Conservation (phyloP, 2,113 vertebrate genomes). For the Nibea coibor region DNA sequence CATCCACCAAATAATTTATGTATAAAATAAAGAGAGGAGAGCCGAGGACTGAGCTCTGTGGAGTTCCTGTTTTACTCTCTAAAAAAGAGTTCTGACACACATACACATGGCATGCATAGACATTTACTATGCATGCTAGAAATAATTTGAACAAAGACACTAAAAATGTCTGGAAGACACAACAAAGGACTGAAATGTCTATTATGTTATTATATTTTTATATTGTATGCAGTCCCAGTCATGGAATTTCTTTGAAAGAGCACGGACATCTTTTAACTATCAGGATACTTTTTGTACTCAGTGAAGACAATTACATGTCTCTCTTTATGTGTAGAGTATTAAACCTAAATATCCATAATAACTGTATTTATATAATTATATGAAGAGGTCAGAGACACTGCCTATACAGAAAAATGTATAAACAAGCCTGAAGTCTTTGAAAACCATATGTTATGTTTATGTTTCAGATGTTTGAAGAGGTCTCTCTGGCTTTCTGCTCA, state of each 20-base stretch:
- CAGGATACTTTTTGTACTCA: not conserved
- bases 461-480: constrained; percentile 12
- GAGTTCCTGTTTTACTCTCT: not conserved
- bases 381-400: not conserved
- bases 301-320: no score
- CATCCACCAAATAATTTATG: not conserved
- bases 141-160: not conserved
- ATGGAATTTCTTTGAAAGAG: not conserved
- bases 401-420: no score
- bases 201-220: no score
- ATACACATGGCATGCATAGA: not conserved
- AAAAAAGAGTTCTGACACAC: not conserved
- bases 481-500: not conserved
- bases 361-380: not conserved
- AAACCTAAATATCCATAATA: not conserved
- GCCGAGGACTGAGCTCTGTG: not conserved
- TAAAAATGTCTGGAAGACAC: no score
- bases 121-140: not conserved
- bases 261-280: not conserved
- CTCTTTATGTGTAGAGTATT: not conserved
- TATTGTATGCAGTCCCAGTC: not conserved
- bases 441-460: constrained; percentile 11
- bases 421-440: not conserved
- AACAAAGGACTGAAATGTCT: not conserved
- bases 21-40: not conserved